Evolutionary conservation across 1,140 invertebrate genomes (phyloP), one percentile per base, ranked within the genome.

Genomic region (Hyphantria cunea): DNA sequence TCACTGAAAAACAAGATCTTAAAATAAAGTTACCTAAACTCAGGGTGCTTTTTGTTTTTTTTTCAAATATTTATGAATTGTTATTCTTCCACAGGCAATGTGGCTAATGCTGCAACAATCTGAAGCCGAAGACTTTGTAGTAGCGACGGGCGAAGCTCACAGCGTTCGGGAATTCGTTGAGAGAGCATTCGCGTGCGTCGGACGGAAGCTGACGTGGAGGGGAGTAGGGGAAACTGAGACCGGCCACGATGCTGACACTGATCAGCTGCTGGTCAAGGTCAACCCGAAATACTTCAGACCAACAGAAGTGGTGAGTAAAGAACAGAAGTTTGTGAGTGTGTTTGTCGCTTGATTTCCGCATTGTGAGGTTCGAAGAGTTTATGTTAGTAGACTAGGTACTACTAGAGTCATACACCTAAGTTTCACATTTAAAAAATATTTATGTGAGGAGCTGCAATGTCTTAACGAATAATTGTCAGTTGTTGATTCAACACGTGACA

Each of bases 71-170:
- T n/a, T n/a, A n/a, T n/a, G n/a, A n/a, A n/a, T n/a, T n/a, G n/a
- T n/a, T n/a, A n/a, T n/a, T n/a, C n/a, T n/a, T n/a, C n/a, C n/a
- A 0, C 79, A 98, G 96, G 99, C 98, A 9, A 99, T 99, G 99
- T 99, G 98, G 98, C 86, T 98, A 80, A 99, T 99, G 97, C 91
- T 99, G n/a, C 99, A 99, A 87, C 95, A 97, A 84, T 94, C 98
- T 0, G 89, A 91, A 44, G 96, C 99, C 0, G 96, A 99, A 49
- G 98, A 99, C 92, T 99, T 96, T 93, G 98, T 99, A 0, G 98
- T 99, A 73, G 97, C 99, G 1, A 99, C 98, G 3, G 98, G 98
- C 12, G 95, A 98, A 90, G 94, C 95, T 6, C 98, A 99, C 85
- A 99, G 97, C 89, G 98, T 99, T 0, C 92, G 96, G 39, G 97